Conservation (phyloP, 2,113 vertebrate genomes). For the Craseonycteris thonglongyai region DNA sequence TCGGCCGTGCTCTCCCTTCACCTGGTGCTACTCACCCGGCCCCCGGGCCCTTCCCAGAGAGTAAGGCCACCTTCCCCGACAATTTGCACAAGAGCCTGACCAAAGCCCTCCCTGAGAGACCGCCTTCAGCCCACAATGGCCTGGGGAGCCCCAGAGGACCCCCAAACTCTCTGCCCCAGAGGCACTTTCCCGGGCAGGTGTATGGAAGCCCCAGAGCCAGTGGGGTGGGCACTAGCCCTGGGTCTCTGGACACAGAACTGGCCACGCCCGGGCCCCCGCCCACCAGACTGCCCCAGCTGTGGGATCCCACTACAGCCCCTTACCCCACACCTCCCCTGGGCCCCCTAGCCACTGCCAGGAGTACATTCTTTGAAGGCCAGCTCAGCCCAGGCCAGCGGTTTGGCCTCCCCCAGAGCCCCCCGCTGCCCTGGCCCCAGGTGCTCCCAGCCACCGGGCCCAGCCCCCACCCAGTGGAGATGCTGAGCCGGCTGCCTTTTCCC, state of each 20-base stretch:
- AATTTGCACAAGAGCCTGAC: slow-evolving; percentile 82
- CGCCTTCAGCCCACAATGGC: slow-evolving; percentile 76
- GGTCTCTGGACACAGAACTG: slow-evolving; percentile 83
- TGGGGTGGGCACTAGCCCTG: slow-evolving; percentile 74
- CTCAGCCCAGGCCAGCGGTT: slow-evolving; percentile 83
- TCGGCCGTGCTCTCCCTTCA: slow-evolving; percentile 80
- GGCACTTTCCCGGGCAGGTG: slow-evolving; percentile 88
- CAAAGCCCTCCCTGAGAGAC: slow-evolving; percentile 81
- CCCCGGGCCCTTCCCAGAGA: slow-evolving; percentile 85
- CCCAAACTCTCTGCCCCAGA: slow-evolving; percentile 83
- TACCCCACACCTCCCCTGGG: slow-evolving; percentile 68
- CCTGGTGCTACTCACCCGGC: slow-evolving; percentile 84
- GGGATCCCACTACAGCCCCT: slow-evolving; percentile 86
- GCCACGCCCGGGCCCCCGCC: slow-evolving; percentile 66
- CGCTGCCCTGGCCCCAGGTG: slow-evolving; percentile 89
- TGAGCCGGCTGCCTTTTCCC: slow-evolving; percentile 83
- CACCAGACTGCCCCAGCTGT: slow-evolving; percentile 82
- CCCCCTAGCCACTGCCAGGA: slow-evolving; percentile 73
- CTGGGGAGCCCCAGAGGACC: slow-evolving; percentile 81
- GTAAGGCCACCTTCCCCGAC: slow-evolving; percentile 81
- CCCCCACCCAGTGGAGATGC: slow-evolving; percentile 85
- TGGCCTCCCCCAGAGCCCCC: slow-evolving; percentile 80
- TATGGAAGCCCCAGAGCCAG: slow-evolving; percentile 78
- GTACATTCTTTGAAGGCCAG: slow-evolving; percentile 85
- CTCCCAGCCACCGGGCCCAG: slow-evolving; percentile 76